These are phyloP conservation scores for Abramis brama DNA, from an alignment of 2,113 vertebrate genomes.

Conservation along the genomic window DNA sequence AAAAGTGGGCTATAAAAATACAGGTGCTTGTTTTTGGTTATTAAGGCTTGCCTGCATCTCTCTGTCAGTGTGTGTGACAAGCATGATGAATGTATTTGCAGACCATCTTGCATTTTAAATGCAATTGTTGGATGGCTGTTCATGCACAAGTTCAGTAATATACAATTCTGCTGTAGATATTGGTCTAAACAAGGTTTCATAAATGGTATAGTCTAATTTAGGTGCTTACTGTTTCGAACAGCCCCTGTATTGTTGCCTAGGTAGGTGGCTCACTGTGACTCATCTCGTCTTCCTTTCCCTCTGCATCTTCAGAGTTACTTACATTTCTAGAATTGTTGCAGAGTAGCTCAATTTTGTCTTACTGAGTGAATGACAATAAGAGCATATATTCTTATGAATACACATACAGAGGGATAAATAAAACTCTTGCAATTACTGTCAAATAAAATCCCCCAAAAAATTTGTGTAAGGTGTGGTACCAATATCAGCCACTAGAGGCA, in stretches of 20 bases:
- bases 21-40: background rate
- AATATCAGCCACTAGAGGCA: background rate
- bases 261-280: background rate
- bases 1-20: background rate
- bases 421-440: constrained; percentile 20
- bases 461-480: background rate
- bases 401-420: background rate
- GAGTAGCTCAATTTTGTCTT: background rate
- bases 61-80: constrained; percentile 2
- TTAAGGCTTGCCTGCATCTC: background rate
- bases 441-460: constrained; percentile 1
- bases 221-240: background rate
- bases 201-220: background rate
- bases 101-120: background rate
- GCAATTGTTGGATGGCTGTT: background rate
- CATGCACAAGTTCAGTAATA: background rate
- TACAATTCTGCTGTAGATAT: background rate
- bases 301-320: background rate
- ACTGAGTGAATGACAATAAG: constrained; percentile 6
- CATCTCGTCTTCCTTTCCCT: background rate
- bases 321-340: background rate
- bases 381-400: background rate
- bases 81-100: background rate
- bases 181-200: background rate
- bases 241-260: background rate